Percentiles rank a stretch among this genome's conserved stretches.
These are phyloP conservation scores for Micoletzkya japonica DNA, from an alignment of 2,888 invertebrate species.

Conservation along the genomic window DNA sequence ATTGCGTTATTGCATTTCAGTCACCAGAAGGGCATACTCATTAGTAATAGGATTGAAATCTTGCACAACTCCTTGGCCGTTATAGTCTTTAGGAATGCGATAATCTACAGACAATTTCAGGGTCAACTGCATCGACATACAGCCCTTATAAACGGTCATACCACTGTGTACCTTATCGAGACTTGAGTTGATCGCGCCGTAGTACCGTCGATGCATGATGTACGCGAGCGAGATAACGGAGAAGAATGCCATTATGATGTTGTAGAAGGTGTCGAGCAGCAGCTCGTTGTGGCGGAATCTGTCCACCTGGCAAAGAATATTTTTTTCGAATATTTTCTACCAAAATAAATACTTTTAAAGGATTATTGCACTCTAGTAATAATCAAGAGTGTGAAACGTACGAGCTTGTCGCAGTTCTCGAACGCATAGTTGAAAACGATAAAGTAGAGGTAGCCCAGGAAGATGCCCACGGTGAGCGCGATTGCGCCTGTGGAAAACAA, in stretches of 20 bases:
- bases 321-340: not conserved
- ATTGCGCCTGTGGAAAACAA: slow-evolving; percentile 41
- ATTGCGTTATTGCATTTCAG: too few relatives aligned
- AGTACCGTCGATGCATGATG: slow-evolving; percentile 58
- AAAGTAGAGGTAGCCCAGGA: slow-evolving; percentile 60
- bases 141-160: too few relatives aligned
- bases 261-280: slow-evolving; percentile 55
- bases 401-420: slow-evolving; percentile 49
- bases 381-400: not conserved
- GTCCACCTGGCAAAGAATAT: not conserved
- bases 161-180: slow-evolving; percentile 56
- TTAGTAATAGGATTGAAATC: too few relatives aligned
- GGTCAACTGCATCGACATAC: too few relatives aligned
- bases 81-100: too few relatives aligned
- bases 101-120: too few relatives aligned
- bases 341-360: not conserved
- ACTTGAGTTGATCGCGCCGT: slow-evolving; percentile 56
- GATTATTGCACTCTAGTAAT: not conserved
- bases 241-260: slow-evolving; percentile 54
- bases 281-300: slow-evolving; percentile 36
- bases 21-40: too few relatives aligned
- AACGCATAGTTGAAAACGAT: slow-evolving; percentile 57
- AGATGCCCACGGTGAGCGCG: slow-evolving; percentile 59
- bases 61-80: too few relatives aligned
- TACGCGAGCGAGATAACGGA: slow-evolving; percentile 54